Percentiles rank a stretch among this genome's conserved stretches.
Evolutionary conservation across 2,113 vertebrate genomes (phyloP).

Genomic region (Ia io): DNA sequence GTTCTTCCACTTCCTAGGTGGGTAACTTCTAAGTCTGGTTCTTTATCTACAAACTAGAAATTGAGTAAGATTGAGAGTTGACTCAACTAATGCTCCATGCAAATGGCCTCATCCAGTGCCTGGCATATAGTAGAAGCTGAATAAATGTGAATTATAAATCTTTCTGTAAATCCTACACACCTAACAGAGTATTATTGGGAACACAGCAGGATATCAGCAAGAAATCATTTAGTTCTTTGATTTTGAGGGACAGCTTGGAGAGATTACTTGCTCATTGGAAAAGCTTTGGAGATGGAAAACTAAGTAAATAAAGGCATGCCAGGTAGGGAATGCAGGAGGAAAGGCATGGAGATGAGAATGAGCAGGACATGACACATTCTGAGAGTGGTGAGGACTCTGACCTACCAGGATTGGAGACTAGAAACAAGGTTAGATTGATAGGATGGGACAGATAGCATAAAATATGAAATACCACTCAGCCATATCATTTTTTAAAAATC

Average conservation of each 20-base stretch:
- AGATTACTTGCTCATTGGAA: background rate
- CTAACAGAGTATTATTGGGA: background rate
- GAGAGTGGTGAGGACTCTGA: background rate
- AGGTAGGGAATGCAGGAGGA: background rate
- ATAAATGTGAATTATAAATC: background rate
- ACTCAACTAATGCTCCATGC: background rate
- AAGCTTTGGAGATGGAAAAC: background rate
- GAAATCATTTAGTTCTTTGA: background rate
- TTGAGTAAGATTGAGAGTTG: background rate
- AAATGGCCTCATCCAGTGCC: background rate
- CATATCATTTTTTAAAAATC: background rate
- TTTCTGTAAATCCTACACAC: background rate
- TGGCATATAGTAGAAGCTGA: background rate
- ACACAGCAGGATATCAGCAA: background rate
- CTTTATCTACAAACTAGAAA: conserved; percentile 36
- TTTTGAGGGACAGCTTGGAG: background rate
- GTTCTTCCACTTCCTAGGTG: background rate
- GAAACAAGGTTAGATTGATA: background rate
- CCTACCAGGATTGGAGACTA: background rate
- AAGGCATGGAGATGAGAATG: background rate
- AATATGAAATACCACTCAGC: background rate
- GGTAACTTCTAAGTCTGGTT: background rate
- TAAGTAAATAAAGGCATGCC: background rate
- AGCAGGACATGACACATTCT: background rate
- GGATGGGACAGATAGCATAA: background rate